Conservation (phyloP, 2,888 invertebrate genomes). For the Minunthozetes semirufus region DNA sequence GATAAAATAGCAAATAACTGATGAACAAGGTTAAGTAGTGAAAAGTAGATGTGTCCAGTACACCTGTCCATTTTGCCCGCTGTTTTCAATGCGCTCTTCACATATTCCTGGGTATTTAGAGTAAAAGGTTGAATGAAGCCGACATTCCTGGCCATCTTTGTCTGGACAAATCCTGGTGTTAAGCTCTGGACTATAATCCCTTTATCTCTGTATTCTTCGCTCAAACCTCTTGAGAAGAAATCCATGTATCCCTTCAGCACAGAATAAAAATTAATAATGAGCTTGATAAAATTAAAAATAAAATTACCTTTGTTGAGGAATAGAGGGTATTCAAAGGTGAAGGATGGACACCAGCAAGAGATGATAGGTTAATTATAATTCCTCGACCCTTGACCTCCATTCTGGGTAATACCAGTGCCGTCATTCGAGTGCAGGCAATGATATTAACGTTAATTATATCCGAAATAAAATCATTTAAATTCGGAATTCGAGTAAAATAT, state of each 20-base stretch:
- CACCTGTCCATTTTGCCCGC: constrained; percentile 44
- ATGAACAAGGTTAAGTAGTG: too few relatives aligned
- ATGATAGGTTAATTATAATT: constrained; percentile 81
- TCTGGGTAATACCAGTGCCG: constrained; percentile 64
- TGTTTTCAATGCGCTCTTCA: constrained; percentile 46
- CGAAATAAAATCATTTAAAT: constrained; percentile 56
- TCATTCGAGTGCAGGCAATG: constrained; percentile 76
- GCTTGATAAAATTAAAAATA: too few relatives aligned
- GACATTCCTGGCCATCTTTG: constrained; percentile 47
- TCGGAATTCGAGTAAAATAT: constrained; percentile 66
- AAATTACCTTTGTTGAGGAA: constrained; percentile 68
- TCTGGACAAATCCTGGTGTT: constrained; percentile 49
- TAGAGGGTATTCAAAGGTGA: constrained; percentile 79
- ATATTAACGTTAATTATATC: constrained; percentile 78
- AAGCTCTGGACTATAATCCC: constrained; percentile 47
- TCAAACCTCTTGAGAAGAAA: constrained; percentile 47
- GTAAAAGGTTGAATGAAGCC: constrained; percentile 44
- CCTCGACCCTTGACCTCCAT: constrained; percentile 66
- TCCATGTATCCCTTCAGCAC: constrained; percentile 44
- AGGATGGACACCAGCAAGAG: constrained; percentile 54
- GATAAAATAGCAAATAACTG: too few relatives aligned
- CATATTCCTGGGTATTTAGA: constrained; percentile 47
- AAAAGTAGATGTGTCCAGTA: too few relatives aligned
- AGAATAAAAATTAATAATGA: too few relatives aligned
- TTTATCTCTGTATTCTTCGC: constrained; percentile 47